Base-by-base conservation (phyloP, 2,113 vertebrate species). In the Megaceryle maxima region DNA sequence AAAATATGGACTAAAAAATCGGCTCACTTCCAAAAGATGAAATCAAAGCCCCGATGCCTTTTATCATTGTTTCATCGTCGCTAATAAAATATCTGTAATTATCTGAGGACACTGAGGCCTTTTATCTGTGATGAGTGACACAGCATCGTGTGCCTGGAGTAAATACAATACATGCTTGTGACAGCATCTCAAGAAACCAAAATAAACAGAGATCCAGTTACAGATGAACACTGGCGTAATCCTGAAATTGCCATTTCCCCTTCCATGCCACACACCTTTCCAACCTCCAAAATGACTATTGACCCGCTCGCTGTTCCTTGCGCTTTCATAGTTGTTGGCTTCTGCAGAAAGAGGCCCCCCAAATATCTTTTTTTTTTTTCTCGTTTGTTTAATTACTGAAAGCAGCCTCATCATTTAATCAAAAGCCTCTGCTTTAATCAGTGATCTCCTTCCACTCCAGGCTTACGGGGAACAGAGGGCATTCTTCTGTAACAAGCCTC, bases 71-170 rank as follows among this genome's bases (percentile, higher is more conserved):
- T 97, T 98, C 98, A 98, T 96, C 97, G 83, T 67, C 88, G 87
- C 83, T 70, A 85, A 94, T 97, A 94, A 96, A 92, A 95, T 97
- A 97, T 97, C 98, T 15, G 62, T 94, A 96, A 98, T 98, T 97
- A 97, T 50, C 77, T 24, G 57, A 86, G 92, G 97, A 96, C 88
- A 94, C 92, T 88, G 95, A 96, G 96, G 90, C 93, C 96, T 97
- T 90, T 96, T 90, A 90, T 95, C 96, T 90, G 77, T 69, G 95
- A 51, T 96, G 97, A 98, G 93, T 98, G 98, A 98, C 93, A 73
- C 76, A 94, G 90, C 76, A 17, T 48, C 79, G 95, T 86, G 86
- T 94, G 97, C 88, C 96, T 98, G 84, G 76, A 95, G 95, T 68
- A 93, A 95, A 96, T 73, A 85, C 69, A 90, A 96, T 91, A 43